Base-by-base conservation (phyloP, 35 echinoderm and acorn worm species). In the Lytechinus variegatus region DNA sequence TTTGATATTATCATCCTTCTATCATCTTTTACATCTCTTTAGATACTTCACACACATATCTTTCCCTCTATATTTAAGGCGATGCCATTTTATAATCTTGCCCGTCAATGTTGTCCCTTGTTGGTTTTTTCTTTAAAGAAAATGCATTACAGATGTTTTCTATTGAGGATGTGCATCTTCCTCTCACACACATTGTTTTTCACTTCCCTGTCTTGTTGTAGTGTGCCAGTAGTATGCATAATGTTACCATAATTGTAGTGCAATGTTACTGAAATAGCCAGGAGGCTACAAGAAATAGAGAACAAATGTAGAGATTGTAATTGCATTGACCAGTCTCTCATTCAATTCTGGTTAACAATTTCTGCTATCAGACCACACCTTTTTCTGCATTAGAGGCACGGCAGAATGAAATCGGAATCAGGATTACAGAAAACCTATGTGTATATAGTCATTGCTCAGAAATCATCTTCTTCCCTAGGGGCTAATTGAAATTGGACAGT, bases 171-270 rank as follows among this genome's bases (percentile, higher is more conserved):
- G 56, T 58, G 19, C 66, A 4, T 24, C 3, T 24, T 24, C 66
- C 57, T 60, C 56, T 60, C 57, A 3, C 57, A 9, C 57, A 60
- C 16, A 60, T 79, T 79, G 3, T 24, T 24, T 79, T n/a, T 79
- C n/a, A 24, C 66, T 79, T 79, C 57, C 57, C 57, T 12, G 2
- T 44, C 33, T 16, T 60, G 10, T 60, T 60, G 10, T 60, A 12
- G 2, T 60, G 8, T 60, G 57, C 16, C 57, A 24, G 66, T n/a
- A n/a, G 4, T 79, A 27, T 79, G 66, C 66, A 79, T n/a, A 19
- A 79, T 79, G 19, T 79, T 79, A 79, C 66, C 66, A 79, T 79
- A 79, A 79, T 79, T 79, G 19, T 79, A 79, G 66, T 79, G 66
- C 14, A 1, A 8, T n/a, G 66, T 79, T 79, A 79, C 66, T n/a